Conservation (phyloP, 2,888 invertebrate genomes). For the Tenthredo scrophulariae region DNA sequence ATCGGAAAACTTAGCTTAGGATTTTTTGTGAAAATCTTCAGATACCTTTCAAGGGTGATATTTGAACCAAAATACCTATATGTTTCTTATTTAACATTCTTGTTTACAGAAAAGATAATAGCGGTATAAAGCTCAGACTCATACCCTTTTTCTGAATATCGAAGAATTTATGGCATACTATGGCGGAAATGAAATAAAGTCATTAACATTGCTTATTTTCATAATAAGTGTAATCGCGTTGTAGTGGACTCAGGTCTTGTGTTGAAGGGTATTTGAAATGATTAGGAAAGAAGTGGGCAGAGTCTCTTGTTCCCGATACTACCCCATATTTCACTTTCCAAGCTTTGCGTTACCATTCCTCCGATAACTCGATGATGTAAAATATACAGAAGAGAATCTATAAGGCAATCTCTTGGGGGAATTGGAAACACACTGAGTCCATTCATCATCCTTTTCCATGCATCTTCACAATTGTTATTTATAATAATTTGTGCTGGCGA, state of each 20-base stretch:
- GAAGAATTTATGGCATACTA: background rate
- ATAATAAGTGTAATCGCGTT: background rate
- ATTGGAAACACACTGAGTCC: background rate
- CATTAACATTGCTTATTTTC: background rate
- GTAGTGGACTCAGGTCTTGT: background rate
- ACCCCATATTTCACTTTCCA: background rate
- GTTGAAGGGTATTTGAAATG: background rate
- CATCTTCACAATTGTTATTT: conserved; percentile 21
- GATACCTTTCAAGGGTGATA: background rate
- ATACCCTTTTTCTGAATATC: background rate
- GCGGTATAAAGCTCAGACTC: background rate
- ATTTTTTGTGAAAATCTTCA: background rate
- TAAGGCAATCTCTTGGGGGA: background rate
- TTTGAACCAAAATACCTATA: background rate
- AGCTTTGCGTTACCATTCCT: background rate
- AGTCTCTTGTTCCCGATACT: background rate
- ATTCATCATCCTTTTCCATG: background rate
- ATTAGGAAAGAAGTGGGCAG: background rate
- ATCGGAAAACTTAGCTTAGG: background rate
- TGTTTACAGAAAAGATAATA: background rate
- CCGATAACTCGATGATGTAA: background rate
- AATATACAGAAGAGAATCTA: background rate
- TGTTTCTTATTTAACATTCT: background rate
- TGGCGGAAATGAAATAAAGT: background rate
- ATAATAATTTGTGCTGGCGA: conserved; percentile 63